phyloP scores from a whole-genome alignment of 2,113 vertebrate genomes.

The Motacilla tschutschensis region DNA sequence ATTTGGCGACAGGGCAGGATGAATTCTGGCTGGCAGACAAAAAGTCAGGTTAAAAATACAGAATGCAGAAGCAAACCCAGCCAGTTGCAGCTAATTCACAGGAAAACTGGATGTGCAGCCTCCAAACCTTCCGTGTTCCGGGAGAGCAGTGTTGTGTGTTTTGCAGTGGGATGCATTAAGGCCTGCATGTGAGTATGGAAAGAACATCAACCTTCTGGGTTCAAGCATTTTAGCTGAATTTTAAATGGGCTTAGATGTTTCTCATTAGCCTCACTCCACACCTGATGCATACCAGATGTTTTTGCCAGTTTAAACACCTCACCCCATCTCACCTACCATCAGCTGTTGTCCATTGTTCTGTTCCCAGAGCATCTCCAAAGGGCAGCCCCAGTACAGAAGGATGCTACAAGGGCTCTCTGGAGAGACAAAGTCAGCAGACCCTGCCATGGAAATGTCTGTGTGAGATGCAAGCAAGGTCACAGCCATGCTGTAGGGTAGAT shows the following conservation, averaged over 20 bases:
- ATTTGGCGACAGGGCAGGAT: constrained; percentile 53
- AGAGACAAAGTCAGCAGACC: background rate
- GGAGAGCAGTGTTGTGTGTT: accelerated
- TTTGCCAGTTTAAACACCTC: background rate
- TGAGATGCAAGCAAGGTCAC: background rate
- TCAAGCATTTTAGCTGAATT: background rate
- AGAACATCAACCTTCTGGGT: background rate
- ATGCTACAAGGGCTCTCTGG: background rate
- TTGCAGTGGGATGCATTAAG: background rate
- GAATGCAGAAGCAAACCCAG: constrained; percentile 17
- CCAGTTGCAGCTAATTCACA: background rate
- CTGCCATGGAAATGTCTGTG: background rate
- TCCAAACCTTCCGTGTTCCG: background rate
- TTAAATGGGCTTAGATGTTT: background rate
- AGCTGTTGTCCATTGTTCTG: background rate
- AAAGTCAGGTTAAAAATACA: constrained; percentile 45
- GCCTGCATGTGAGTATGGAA: accelerated
- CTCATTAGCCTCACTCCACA: background rate
- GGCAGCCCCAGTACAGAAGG: background rate
- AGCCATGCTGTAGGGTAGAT: background rate
- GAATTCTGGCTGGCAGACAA: background rate
- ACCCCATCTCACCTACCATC: background rate
- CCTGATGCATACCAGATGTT: background rate
- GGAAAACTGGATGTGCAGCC: background rate
- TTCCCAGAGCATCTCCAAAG: background rate